Evolutionary conservation across 2,888 invertebrate genomes (phyloP), one percentile per base, ranked within the genome.

Genomic region (Ecliptopera silaceata): DNA sequence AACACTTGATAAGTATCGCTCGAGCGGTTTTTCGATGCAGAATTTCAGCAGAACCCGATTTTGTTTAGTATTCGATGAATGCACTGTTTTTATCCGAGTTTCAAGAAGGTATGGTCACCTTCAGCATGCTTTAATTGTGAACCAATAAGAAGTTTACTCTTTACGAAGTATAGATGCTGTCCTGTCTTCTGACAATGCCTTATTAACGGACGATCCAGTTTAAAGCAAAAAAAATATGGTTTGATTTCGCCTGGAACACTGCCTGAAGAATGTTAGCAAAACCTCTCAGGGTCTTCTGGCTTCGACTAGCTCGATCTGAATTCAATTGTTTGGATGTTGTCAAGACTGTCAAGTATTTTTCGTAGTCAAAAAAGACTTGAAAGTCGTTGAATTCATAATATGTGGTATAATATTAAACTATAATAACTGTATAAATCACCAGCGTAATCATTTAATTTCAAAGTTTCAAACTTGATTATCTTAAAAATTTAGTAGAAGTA

Each of bases 1-100:
- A 91, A 91, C 91, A 91, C 91, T 91, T 91, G 88, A 90, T 90
- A 91, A 90, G 88, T 89, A 89, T 89, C 89, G 84, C 75, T 76
- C 70, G 79, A 76, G 64, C 66, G 70, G 73, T 88, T 89, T 90
- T 90, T 88, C 79, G 80, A 71, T 75, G 80, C 72, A 76, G 77
- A 81, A 86, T 82, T 88, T 88, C 88, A 86, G 82, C 76, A 80
- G 82, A 84, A 82, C 82, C 62, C 76, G 82, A 80, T 80, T 81
- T 85, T 80, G 82, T 74, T 80, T 81, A 83, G 82, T 81, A 88
- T 89, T 86, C 87, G 78, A 79, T 74, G 86, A 87, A 88, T 86
- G 83, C 76, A 61, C 59, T 56, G 70, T 90, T 91, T 89, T 90
- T 89, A 76, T 77, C 68, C 51, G 69, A 70, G 69, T 76, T 79